A percentile compares a stretch with the other conserved stretches of the same genome.
These are phyloP conservation scores for Sinentomon sp. DNA, from an alignment of 2,888 invertebrate genomes.

Conservation along the genomic window DNA sequence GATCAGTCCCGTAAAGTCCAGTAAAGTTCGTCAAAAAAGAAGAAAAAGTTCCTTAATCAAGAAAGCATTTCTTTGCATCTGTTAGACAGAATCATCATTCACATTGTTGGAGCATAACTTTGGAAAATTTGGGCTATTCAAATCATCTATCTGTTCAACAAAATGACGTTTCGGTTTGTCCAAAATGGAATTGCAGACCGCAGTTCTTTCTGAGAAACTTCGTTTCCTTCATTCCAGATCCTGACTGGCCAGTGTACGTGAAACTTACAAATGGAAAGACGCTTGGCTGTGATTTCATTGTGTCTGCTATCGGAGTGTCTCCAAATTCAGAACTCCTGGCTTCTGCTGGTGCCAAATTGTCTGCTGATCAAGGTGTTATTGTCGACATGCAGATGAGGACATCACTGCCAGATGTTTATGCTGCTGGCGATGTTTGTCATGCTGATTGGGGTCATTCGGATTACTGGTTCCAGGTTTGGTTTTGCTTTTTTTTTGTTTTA, in stretches of 20 bases:
- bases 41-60: no score
- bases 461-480: constrained; percentile 41
- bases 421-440: constrained; percentile 80
- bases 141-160: no score
- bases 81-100: no score
- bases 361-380: constrained; percentile 45
- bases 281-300: constrained; percentile 58
- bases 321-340: constrained; percentile 26
- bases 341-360: constrained; percentile 5
- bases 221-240: constrained; percentile 14
- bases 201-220: no score
- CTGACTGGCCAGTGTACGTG: constrained; percentile 36
- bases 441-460: constrained; percentile 43
- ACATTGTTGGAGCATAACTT: no score
- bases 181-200: no score
- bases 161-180: no score
- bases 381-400: constrained; percentile 71
- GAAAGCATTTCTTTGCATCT: no score
- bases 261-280: constrained; percentile 39
- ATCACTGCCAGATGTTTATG: constrained; percentile 45
- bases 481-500: background rate
- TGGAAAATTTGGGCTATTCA: no score
- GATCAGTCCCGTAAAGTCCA: no score
- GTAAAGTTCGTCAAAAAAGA: no score
- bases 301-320: constrained; percentile 82